Evolutionary conservation across 2,797 vertebrate species (phyloP).

Genomic region (Sternotherus odoratus): DNA sequence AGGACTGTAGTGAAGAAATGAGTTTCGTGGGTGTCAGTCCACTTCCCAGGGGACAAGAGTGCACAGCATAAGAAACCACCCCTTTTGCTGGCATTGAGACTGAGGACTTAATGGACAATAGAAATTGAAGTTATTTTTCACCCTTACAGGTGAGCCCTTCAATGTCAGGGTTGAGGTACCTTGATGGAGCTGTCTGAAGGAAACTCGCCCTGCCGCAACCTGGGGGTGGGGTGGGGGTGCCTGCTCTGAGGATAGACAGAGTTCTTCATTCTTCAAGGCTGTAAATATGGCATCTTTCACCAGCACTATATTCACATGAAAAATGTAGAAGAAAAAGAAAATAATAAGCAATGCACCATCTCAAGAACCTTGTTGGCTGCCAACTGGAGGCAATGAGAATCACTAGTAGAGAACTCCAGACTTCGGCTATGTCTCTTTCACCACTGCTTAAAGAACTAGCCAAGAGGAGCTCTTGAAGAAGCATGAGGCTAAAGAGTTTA

Average conservation of each 20-base stretch:
- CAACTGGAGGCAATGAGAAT: neutral
- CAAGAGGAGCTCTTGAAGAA: neutral
- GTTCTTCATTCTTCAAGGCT: neutral
- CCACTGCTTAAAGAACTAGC: neutral
- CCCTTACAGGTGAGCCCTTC: neutral
- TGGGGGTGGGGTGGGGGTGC: no score
- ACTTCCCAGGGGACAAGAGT: neutral
- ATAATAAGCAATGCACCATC: rapidly evolving
- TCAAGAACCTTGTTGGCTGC: neutral
- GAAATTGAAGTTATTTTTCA: neutral
- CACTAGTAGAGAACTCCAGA: neutral
- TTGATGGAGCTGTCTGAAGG: neutral
- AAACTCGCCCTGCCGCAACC: neutral
- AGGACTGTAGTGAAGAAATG: neutral
- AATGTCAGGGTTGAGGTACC: neutral
- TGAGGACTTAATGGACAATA: neutral
- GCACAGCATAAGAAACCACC: neutral
- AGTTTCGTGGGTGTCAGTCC: neutral
- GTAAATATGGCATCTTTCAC: neutral
- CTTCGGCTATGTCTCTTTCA: neutral
- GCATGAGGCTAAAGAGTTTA: neutral
- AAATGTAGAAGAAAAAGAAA: neutral
- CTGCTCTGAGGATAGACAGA: neutral
- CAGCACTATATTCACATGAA: neutral
- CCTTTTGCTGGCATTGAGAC: neutral